These are phyloP conservation scores for Drosophila crucigera DNA, from an alignment of 2,888 invertebrate species.

Conservation along the genomic window DNA sequence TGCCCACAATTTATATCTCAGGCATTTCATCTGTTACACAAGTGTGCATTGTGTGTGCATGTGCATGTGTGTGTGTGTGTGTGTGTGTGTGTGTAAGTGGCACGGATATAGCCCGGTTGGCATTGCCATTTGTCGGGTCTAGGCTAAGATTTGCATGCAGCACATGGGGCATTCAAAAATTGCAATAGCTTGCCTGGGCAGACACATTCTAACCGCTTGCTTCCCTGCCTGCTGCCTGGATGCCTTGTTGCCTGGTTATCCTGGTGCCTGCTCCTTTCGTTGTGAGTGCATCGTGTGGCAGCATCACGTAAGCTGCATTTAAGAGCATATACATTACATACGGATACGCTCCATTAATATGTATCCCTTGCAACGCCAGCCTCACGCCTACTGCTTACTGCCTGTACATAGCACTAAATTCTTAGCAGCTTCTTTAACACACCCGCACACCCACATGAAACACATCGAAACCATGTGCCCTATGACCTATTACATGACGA, in stretches of 20 bases:
- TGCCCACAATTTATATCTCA: slow-evolving; percentile 78
- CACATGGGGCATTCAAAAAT: slow-evolving; percentile 72
- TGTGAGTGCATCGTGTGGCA: slow-evolving; percentile 40
- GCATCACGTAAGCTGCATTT: slow-evolving; percentile 82
- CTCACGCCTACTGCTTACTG: slow-evolving; percentile 66
- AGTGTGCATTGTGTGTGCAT: slow-evolving; percentile 31
- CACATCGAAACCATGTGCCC: slow-evolving; percentile 50
- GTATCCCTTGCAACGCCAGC: slow-evolving; percentile 76
- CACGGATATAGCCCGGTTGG: slow-evolving; percentile 35
- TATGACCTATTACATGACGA: slow-evolving; percentile 77
- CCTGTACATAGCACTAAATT: slow-evolving; percentile 53
- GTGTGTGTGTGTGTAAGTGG: slow-evolving; percentile 18
- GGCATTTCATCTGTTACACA: slow-evolving; percentile 79
- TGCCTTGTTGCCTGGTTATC: slow-evolving; percentile 24
- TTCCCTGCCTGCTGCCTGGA: slow-evolving; percentile 9
- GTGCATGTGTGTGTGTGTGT: slow-evolving; percentile 15
- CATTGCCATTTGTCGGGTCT: slow-evolving; percentile 70
- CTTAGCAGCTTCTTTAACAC: slow-evolving; percentile 43
- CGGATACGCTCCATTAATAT: slow-evolving; percentile 82
- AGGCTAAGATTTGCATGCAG: slow-evolving; percentile 76
- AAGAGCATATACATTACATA: slow-evolving; percentile 81
- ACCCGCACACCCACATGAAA: slow-evolving; percentile 10
- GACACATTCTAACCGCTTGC: slow-evolving; percentile 11
- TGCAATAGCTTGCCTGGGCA: slow-evolving; percentile 59
- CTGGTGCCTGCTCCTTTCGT: slow-evolving; percentile 32